These are phyloP conservation scores for Phataginus tetradactyla DNA, from an alignment of 2,797 vertebrate genomes.

Conservation along the genomic window DNA sequence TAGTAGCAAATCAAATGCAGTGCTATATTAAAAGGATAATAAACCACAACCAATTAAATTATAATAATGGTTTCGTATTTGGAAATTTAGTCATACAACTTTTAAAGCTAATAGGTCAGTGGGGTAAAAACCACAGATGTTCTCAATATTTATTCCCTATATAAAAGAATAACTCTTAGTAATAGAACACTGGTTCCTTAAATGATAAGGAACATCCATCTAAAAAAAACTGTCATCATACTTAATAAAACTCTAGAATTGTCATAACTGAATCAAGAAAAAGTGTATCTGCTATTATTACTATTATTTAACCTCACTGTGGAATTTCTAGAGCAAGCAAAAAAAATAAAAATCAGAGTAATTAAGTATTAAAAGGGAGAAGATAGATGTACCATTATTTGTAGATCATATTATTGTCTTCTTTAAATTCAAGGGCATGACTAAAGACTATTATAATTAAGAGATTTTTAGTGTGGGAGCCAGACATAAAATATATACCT, in stretches of 20 bases:
- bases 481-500: constrained; percentile 1
- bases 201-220: constrained; percentile 20
- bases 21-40: constrained; percentile 54
- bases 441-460: neutral
- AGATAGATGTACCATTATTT: neutral
- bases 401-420: neutral
- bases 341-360: neutral
- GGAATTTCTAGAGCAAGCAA: constrained; percentile 23
- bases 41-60: constrained; percentile 68
- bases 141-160: constrained; percentile 32
- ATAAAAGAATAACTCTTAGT: constrained; percentile 14
- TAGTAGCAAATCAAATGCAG: constrained; percentile 61
- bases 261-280: constrained; percentile 14
- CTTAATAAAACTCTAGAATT: constrained; percentile 36
- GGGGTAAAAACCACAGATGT: constrained; percentile 30
- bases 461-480: neutral
- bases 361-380: constrained; percentile 6
- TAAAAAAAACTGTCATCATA: neutral
- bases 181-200: neutral
- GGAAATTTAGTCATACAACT: constrained; percentile 43
- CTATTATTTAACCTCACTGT: constrained; percentile 54
- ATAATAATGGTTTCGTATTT: constrained; percentile 51
- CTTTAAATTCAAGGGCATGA: neutral
- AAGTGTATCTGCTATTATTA: neutral
- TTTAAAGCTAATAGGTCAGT: constrained; percentile 49